phyloP scores from a whole-genome alignment of 2,113 vertebrate genomes.

The Oplegnathus fasciatus region DNA sequence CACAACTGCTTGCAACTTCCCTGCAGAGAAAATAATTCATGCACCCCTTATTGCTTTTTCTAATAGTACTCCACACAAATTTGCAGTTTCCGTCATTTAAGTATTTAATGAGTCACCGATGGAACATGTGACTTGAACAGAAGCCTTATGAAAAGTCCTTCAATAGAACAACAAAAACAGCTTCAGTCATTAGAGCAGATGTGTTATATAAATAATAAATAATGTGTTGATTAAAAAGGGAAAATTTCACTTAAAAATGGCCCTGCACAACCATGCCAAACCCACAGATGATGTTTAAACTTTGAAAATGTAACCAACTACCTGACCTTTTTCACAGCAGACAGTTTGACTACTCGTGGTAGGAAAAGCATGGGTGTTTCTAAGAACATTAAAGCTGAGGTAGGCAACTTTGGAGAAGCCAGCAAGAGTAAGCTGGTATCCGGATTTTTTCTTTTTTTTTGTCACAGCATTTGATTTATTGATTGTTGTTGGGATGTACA shows the following conservation, averaged over 20 bases:
- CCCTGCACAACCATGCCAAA: background rate
- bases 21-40: conserved; percentile 8
- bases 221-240: background rate
- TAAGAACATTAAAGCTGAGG: background rate
- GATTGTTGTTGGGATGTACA: no score
- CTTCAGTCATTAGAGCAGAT: background rate
- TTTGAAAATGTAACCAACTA: background rate
- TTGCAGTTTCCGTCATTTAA: background rate
- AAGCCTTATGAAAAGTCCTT: no score
- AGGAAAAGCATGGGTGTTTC: background rate
- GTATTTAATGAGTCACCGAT: background rate
- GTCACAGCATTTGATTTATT: no score
- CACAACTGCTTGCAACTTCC: background rate
- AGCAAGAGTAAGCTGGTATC: no score
- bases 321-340: background rate
- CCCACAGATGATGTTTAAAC: background rate
- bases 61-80: background rate
- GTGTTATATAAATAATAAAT: background rate
- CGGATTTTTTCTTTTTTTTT: no score
- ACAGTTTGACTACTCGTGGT: background rate
- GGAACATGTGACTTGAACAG: background rate
- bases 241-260: background rate
- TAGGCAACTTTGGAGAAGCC: no score
- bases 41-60: background rate
- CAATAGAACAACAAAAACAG: no score